Base-by-base conservation (phyloP, 2,888 invertebrate genomes). In the Drosophila mercatorum region DNA sequence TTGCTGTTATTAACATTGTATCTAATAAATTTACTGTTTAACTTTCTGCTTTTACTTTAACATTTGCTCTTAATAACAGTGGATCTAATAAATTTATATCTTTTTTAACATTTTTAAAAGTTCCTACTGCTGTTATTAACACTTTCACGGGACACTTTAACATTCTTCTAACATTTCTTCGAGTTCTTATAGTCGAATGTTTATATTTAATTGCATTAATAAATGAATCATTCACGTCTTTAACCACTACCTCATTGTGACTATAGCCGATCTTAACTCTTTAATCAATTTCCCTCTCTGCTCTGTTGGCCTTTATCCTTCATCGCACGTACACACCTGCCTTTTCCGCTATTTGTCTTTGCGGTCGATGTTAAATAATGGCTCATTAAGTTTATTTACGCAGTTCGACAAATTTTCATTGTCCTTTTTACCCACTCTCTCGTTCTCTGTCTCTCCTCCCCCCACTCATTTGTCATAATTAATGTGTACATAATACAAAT, bases 381-480 rank as follows among this genome's bases (percentile, higher is more conserved):
- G 71, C 71, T 83, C 84, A 83, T 81, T 83, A 83, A 68, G 64
- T 78, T 61, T 78, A 77, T 80, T 85, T 78, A 61, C 70, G 52
- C 61, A 61, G 59, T 59, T 80, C 68, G 58, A 60, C 65, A 78
- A 72, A 71, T 64, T 69, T 64, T 5, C 61, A 47, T 28, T 14
- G 49, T 58, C 55, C 44, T 36, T 68, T 68, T 38, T 14, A 0
- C 8, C 22, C 52, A 5, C 26, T 40, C 14, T n/a, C 10, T 2
- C 22, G 3, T 22, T 52, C 52, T 26, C n/a, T 31, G 4, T 17
- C n/a, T 34, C 22, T 17, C 12, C 31, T 14, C 11, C 14, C 40
- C 17, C 40, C 17, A 36, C 11, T 56, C 78, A 60, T 75, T 65
- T 72, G 75, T 68, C 79, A 64, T 79, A 68, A 78, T 78, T 75